These are phyloP conservation scores for Meloidogyne floridensis DNA, from an alignment of 1,140 invertebrate species.

Conservation along the genomic window DNA sequence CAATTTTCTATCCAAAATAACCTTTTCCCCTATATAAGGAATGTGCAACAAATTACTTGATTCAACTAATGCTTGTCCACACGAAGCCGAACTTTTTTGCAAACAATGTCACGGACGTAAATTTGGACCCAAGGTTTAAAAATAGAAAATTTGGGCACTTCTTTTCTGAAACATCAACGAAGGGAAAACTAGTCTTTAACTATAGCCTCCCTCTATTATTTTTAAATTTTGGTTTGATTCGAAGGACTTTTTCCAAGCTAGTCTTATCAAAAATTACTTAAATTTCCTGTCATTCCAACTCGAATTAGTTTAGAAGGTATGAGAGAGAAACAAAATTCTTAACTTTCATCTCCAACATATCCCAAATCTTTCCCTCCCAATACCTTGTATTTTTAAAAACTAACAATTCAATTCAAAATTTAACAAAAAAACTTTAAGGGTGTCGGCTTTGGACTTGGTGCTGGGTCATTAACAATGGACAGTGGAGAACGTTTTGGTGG, in stretches of 20 bases:
- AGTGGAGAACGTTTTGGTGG: slow-evolving; percentile 79
- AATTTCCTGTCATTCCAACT: no score
- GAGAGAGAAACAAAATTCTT: no score
- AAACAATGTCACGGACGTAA: slow-evolving; percentile 85
- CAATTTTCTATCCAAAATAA: slow-evolving; percentile 17
- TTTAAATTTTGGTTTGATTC: no score
- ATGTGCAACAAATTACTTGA: slow-evolving; percentile 87
- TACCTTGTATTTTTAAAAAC: no score
- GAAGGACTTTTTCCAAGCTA: no score
- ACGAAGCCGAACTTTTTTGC: slow-evolving; percentile 86
- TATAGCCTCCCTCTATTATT: no score
- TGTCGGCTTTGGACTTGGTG: slow-evolving; percentile 94
- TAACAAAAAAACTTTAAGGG: slow-evolving; percentile 72
- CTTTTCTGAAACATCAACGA: no score
- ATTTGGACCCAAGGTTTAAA: slow-evolving; percentile 80
- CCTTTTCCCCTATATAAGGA: slow-evolving; percentile 70
- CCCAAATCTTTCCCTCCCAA: no score
- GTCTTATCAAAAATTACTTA: no score
- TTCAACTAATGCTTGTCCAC: slow-evolving; percentile 80
- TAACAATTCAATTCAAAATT: slow-evolving; percentile 70
- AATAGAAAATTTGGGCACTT: background rate
- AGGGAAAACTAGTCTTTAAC: no score
- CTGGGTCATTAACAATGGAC: slow-evolving; percentile 94
- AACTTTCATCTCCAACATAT: no score
- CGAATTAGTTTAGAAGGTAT: no score